Base-by-base conservation (phyloP, 2,797 vertebrate genomes). In the Florisuga fusca region DNA sequence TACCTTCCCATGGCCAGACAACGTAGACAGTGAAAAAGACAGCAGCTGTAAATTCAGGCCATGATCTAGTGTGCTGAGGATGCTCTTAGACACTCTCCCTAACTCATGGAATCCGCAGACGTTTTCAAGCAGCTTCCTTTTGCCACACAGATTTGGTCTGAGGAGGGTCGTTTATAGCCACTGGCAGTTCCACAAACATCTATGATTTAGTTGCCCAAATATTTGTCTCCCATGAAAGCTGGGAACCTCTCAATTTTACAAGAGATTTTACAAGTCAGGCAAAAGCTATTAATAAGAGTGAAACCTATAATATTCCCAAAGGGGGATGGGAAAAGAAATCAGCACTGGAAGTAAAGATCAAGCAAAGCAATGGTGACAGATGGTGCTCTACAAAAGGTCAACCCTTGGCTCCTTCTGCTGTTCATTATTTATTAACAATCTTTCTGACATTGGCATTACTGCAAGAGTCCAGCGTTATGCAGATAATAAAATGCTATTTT, bases 351-450 rank as follows among this genome's bases (percentile, higher is more conserved):
- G 93, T 50, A 78, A 96, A 97, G 96, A 96, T 89, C 84, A 84
- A 96, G 94, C 31, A 87, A 89, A 76, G 94, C 90, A 94, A 15
- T 14, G 45, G 89, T 97, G 97, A 97, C 96, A 72, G 97, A 97
- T 95, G 95, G 93, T 93, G 94, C 76, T 96, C 93, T 85, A 85
- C 95, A 61, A 97, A 98, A 97, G 98, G 98, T 97, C 98, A 97
- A 73, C 95, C 92, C 93, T 95, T 89, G 89, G 96, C 97, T 96
- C 95, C 38, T 90, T 87, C 92, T 95, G 95, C 93, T 96, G 83
- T 92, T 97, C 95, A 95, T 97, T 97, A 97, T 96, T 98, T 98
- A 98, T 97, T 96, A 98, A 98, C 97, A 85, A 85, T 95, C 96
- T 95, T 87, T 12, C n/a, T 95, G 94, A 96, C 89, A 74, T 8